Evolutionary conservation across 2,888 invertebrate genomes (phyloP).

Genomic region (Lottia scabra): DNA sequence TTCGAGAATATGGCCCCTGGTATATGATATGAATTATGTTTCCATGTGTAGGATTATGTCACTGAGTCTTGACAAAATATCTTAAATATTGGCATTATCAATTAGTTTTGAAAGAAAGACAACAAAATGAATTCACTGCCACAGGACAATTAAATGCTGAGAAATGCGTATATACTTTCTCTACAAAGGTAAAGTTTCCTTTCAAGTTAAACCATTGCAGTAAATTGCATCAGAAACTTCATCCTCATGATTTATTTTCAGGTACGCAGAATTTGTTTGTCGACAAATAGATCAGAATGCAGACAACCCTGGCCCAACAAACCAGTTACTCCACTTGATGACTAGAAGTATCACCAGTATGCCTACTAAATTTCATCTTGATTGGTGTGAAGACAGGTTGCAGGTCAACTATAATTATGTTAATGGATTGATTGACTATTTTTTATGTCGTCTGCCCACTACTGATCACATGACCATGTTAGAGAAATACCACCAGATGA

Average conservation of each 20-base stretch:
- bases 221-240: background rate
- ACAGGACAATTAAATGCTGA: too few relatives aligned
- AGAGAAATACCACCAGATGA: constrained; percentile 43
- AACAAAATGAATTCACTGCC: too few relatives aligned
- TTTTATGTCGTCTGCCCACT: constrained; percentile 38
- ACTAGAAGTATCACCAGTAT: constrained; percentile 41
- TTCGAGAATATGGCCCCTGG: too few relatives aligned
- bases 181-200: too few relatives aligned
- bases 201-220: background rate
- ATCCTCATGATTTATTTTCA: constrained; percentile 17
- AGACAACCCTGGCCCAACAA: constrained; percentile 16
- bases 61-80: too few relatives aligned
- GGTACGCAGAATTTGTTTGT: constrained; percentile 45
- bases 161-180: too few relatives aligned
- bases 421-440: constrained; percentile 47
- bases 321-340: constrained; percentile 34
- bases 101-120: too few relatives aligned
- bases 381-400: constrained; percentile 16
- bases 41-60: too few relatives aligned
- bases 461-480: constrained; percentile 37
- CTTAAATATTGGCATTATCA: too few relatives aligned
- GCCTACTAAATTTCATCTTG: constrained; percentile 37
- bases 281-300: constrained; percentile 27
- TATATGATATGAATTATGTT: too few relatives aligned
- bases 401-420: constrained; percentile 49